Evolutionary conservation across 2,888 invertebrate species (phyloP), one percentile per base, ranked within the genome.

Genomic region (Morpho deidamia): DNA sequence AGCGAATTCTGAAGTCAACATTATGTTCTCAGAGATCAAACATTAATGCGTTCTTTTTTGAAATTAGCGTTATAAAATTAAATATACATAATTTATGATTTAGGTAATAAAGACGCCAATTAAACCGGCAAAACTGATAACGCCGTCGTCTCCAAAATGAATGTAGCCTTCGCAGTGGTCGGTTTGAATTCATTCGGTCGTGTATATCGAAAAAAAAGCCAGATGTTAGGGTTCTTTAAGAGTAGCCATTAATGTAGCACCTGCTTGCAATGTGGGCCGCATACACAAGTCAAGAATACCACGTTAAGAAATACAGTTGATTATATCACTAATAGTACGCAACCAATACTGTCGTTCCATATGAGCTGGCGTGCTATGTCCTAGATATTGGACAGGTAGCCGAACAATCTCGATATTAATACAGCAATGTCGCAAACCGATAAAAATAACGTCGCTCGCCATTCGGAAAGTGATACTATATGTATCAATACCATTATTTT

Each of bases 281-380:
- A 55, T 59, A 51, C 55, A 60, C 62, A 58, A 48, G 56, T 58
- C 57, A 58, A 61, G 55, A 62, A 58, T 45, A 58, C 44, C 44
- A n/a, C n/a, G n/a, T 59, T 53, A 45, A 63, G 64, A 62, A 65
- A 64, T 12, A 76, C 76, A 34, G 41, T 34, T 39, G 74, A 79
- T 83, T 84, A 84, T 82, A 83, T 83, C 80, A 82, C 73, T 77
- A n/a, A n/a, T n/a, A 79, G 74, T 79, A 79, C 77, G 85, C 83
- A 84, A 83, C 78, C 71, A 75, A 58, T 58, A 74, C 74, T 70
- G 44, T 39, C 79, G 79, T 81, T 79, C 78, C 75, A 76, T 76
- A 72, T 78, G 76, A 81, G 78, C 75, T 80, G 81, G 81, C 82
- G 81, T 76, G 81, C 74, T 76, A 81, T 86, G 88, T 81, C 85